Evolutionary conservation across 2,888 invertebrate species (phyloP).

Genomic region (Nasonovia ribisnigri): DNA sequence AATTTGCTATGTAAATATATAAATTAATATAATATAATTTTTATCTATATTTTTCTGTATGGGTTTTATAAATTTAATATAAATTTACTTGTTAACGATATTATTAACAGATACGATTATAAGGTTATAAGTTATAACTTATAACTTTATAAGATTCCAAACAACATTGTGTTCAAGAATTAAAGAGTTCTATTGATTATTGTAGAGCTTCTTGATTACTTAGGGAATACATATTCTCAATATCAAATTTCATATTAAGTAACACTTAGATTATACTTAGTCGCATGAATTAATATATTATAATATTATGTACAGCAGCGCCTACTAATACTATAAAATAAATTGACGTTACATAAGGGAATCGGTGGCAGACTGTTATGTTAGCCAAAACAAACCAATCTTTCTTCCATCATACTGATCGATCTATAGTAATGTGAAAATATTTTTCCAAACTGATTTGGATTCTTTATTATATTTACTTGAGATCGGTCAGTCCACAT

Average conservation of each 20-base stretch:
- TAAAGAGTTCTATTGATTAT: constrained; percentile 13
- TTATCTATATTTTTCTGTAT: too few relatives aligned
- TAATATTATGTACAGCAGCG: neutral
- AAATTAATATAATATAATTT: too few relatives aligned
- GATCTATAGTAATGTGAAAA: too few relatives aligned
- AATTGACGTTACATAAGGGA: neutral
- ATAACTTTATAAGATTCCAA: neutral
- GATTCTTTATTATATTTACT: too few relatives aligned
- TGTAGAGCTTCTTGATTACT: constrained; percentile 39
- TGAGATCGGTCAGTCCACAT: too few relatives aligned
- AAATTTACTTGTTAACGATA: neutral
- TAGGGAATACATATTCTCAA: neutral
- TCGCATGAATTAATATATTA: neutral
- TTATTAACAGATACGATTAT: neutral
- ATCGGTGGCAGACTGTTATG: too few relatives aligned
- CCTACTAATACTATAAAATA: neutral
- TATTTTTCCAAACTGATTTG: too few relatives aligned
- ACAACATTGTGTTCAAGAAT: neutral
- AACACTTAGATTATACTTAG: constrained; percentile 18
- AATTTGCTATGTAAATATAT: too few relatives aligned
- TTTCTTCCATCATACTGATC: too few relatives aligned
- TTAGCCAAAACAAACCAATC: too few relatives aligned
- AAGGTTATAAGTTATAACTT: too few relatives aligned
- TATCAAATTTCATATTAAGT: constrained; percentile 20
- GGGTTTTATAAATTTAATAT: neutral